phyloP scores from a whole-genome alignment of 1,140 invertebrate genomes.

The Drosophila sp. region DNA sequence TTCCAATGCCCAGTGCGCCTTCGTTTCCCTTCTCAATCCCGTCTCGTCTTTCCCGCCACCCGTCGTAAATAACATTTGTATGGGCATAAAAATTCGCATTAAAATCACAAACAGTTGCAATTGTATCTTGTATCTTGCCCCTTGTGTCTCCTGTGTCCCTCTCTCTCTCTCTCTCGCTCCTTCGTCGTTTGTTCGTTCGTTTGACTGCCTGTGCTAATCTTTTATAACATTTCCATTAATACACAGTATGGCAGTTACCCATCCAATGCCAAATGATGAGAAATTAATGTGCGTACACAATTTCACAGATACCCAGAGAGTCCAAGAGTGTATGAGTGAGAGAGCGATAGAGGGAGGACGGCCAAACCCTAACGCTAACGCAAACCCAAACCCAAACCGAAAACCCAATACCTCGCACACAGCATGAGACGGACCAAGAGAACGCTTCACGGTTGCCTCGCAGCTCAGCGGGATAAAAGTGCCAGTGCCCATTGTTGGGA shows the following conservation, averaged over 20 bases:
- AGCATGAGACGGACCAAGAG: constrained; percentile 48
- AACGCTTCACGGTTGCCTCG: constrained; percentile 60
- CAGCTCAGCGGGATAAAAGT: constrained; percentile 70
- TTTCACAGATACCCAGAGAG: constrained; percentile 51
- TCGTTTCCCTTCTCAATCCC: neutral
- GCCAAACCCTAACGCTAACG: constrained; percentile 2
- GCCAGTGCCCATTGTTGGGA: constrained; percentile 67
- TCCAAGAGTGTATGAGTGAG: neutral
- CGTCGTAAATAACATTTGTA: constrained; percentile 60
- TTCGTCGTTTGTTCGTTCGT: neutral
- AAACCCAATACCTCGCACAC: constrained; percentile 46
- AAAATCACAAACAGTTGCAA: constrained; percentile 71
- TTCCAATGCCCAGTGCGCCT: constrained; percentile 29
- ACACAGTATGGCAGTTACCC: constrained; percentile 67
- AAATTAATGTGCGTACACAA: constrained; percentile 77
- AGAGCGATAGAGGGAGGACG: neutral
- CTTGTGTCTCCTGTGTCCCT: constrained; percentile 10
- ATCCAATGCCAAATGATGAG: constrained; percentile 71
- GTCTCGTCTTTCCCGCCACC: constrained; percentile 3
- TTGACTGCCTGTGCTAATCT: constrained; percentile 63
- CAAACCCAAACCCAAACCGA: constrained; percentile 11
- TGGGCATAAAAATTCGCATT: constrained; percentile 76
- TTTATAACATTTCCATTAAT: constrained; percentile 79
- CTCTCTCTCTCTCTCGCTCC: neutral
- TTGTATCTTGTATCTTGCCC: constrained; percentile 50